These are phyloP conservation scores for Psix sp. DNA, from an alignment of 1,140 invertebrate species.

Conservation along the genomic window DNA sequence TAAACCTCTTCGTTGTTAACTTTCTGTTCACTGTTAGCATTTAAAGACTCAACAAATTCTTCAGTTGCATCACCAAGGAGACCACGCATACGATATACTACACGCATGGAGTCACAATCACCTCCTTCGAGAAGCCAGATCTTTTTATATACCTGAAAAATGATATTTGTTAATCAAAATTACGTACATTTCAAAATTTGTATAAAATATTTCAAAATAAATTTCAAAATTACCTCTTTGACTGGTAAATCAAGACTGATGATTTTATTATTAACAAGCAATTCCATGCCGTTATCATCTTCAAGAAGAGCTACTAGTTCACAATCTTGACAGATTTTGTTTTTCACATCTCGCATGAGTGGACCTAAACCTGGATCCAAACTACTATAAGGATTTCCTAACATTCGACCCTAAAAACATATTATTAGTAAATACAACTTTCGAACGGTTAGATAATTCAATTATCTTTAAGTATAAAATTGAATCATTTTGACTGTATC, in stretches of 20 bases:
- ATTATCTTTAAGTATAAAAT: no score
- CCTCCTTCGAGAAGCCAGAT: conserved; percentile 91
- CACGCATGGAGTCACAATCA: conserved; percentile 95
- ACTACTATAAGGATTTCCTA: conserved; percentile 98
- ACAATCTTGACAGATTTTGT: conserved; percentile 98
- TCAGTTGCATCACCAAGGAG: conserved; percentile 98
- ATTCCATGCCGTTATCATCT: conserved; percentile 99
- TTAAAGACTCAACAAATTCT: conserved; percentile 97
- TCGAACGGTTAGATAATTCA: no score
- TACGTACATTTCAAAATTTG: neutral
- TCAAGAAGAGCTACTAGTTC: conserved; percentile 96
- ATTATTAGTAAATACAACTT: no score
- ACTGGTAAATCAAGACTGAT: conserved; percentile 97
- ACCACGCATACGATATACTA: conserved; percentile 98
- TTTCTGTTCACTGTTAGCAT: conserved; percentile 91
- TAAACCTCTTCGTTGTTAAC: conserved; percentile 97
- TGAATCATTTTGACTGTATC: no score
- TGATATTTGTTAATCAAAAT: neutral
- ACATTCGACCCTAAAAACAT: conserved; percentile 90
- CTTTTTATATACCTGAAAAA: conserved; percentile 82
- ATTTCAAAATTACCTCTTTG: conserved; percentile 84
- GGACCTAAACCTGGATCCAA: conserved; percentile 95
- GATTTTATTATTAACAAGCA: conserved; percentile 99
- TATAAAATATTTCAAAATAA: no score
- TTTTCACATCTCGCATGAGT: conserved; percentile 98